Evolutionary conservation across 2,113 vertebrate species (phyloP).

Genomic region (Mobula hypostoma): DNA sequence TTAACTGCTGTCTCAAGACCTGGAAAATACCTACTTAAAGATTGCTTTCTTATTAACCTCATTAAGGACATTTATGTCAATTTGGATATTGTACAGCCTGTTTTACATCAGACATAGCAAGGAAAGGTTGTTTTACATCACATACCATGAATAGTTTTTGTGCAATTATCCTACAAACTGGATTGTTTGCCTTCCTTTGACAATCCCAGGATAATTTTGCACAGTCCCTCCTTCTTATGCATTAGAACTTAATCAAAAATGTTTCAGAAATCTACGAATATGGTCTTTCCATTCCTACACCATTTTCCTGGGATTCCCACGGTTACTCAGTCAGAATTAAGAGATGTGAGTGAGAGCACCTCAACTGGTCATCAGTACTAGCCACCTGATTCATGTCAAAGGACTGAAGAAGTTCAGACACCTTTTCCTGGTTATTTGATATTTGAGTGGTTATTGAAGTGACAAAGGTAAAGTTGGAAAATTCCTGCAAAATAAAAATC

Average conservation of each 20-base stretch:
- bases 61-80: neutral
- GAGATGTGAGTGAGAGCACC: neutral
- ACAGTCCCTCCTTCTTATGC: neutral
- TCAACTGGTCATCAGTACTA: neutral
- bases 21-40: neutral
- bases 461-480: neutral
- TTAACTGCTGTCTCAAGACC: neutral
- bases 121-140: neutral
- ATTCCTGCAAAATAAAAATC: neutral
- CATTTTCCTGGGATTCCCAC: neutral
- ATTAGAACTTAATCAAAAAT: neutral
- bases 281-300: neutral
- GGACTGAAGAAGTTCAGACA: neutral
- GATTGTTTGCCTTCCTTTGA: neutral
- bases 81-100: neutral
- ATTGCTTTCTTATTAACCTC: neutral
- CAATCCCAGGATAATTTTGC: neutral
- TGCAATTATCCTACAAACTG: neutral
- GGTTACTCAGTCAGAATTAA: neutral
- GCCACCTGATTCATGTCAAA: neutral
- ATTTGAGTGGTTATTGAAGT: neutral
- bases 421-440: neutral
- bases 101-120: neutral
- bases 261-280: neutral
- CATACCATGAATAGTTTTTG: neutral